phyloP scores from a whole-genome alignment of 2,888 invertebrate species.

The Epiblema foenella region DNA sequence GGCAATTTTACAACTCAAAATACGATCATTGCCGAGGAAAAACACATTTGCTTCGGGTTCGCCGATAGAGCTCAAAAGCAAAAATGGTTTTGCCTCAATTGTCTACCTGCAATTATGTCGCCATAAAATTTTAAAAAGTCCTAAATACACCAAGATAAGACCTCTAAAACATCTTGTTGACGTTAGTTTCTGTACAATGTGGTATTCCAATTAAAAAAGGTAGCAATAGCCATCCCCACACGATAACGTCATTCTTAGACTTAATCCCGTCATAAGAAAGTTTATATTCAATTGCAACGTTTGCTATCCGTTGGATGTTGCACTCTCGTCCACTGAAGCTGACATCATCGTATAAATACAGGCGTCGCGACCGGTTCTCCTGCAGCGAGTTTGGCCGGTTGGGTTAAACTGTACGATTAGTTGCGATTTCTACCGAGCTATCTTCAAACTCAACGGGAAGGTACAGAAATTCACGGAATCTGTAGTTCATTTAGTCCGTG shows the following conservation, averaged over 20 bases:
- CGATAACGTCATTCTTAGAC: neutral
- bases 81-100: neutral
- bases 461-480: neutral
- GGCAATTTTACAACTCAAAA: too few species aligned
- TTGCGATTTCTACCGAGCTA: slow-evolving; percentile 18
- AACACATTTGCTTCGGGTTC: too few species aligned
- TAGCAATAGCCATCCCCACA: neutral
- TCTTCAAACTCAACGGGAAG: neutral
- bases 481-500: neutral
- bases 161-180: slow-evolving; percentile 3
- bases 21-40: too few species aligned
- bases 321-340: slow-evolving; percentile 9
- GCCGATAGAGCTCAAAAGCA: neutral
- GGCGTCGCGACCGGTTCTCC: slow-evolving; percentile 24
- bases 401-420: slow-evolving; percentile 18
- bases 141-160: neutral
- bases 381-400: slow-evolving; percentile 22
- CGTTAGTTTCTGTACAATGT: neutral
- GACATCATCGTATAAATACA: slow-evolving; percentile 29
- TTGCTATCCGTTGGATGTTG: neutral
- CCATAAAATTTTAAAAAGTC: neutral
- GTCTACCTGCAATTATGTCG: neutral
- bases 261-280: neutral
- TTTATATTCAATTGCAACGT: neutral
- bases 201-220: neutral